Evolutionary conservation across 2,888 invertebrate species (phyloP).

Genomic region (Cephus pygmeus): DNA sequence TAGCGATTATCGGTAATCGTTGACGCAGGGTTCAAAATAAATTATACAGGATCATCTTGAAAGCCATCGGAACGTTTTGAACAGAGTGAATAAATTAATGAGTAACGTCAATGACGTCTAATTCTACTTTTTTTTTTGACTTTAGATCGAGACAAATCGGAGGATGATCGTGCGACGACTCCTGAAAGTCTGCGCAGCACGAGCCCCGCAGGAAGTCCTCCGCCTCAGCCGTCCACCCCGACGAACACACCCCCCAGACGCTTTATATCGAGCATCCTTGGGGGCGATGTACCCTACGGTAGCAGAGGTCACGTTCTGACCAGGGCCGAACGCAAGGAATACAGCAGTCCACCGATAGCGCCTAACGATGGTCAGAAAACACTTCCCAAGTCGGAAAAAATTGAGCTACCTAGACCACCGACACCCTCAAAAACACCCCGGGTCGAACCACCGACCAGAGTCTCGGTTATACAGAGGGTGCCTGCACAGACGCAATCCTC

Average conservation of each 20-base stretch:
- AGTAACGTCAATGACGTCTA: slow-evolving; percentile 6
- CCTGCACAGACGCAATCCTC: slow-evolving; percentile 67
- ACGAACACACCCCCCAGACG: slow-evolving; percentile 69
- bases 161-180: slow-evolving; percentile 61
- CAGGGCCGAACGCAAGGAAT: slow-evolving; percentile 84
- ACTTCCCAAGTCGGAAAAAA: slow-evolving; percentile 68
- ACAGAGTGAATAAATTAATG: neutral
- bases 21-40: neutral
- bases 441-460: slow-evolving; percentile 74
- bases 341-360: slow-evolving; percentile 70
- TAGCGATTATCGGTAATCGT: neutral
- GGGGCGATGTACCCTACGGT: slow-evolving; percentile 85
- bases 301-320: slow-evolving; percentile 83
- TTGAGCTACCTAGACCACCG: slow-evolving; percentile 63
- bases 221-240: slow-evolving; percentile 48
- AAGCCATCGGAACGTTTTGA: neutral
- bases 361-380: slow-evolving; percentile 73
- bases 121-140: slow-evolving; percentile 9
- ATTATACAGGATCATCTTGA: neutral
- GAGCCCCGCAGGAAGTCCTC: slow-evolving; percentile 58
- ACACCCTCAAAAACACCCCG: slow-evolving; percentile 74
- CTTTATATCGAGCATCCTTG: slow-evolving; percentile 84
- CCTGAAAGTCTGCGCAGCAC: slow-evolving; percentile 59
- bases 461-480: slow-evolving; percentile 86
- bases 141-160: slow-evolving; percentile 64